Evolutionary conservation across 2,888 invertebrate species (phyloP), one percentile per base, ranked within the genome.

Genomic region (Mantis religiosa): DNA sequence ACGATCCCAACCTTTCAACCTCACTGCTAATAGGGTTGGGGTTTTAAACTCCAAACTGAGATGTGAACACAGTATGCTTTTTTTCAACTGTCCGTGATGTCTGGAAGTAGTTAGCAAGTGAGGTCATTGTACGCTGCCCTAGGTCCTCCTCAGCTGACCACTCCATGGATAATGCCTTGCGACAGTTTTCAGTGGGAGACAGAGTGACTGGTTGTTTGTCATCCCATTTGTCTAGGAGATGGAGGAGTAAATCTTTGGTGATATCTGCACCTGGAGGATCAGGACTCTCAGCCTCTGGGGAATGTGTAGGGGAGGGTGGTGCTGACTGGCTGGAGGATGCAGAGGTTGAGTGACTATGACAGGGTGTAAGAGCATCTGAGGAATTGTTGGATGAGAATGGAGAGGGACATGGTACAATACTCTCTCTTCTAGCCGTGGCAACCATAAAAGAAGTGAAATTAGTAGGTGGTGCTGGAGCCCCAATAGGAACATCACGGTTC

Each of bases 31-130:
- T 85, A 28, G 27, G 28, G 15, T 85, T 28, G n/a, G 47, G 28
- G 28, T 81, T 86, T n/a, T 87, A 87, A 0, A 87, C 87, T 87
- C 87, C 87, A 87, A 87, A 89, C 71, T 84, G 85, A 30, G 90
- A 86, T 94, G 81, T 95, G 94, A 92, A 95, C 95, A 90, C 95
- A 93, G 93, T 91, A 91, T 91, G 92, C 88, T 91, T 92, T 91
- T 93, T 93, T 90, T 93, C 93, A 89, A 91, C 92, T 25, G 92
- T 92, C 28, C 93, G 92, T 85, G 93, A 92, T 84, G 94, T 93
- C 90, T 96, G 96, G 93, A 97, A 97, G 93, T 97, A 97, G 89
- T 96, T 96, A 91, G 97, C 97, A 84, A 97, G 94, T 89, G 97
- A 97, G 91, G 96, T 97, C 94, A 97, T 97, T 14, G 97, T 96